A percentile compares a stretch with the other conserved stretches of the same genome.
Evolutionary conservation across 2,797 vertebrate genomes (phyloP).

Genomic region (Myiotriccus ornatus): DNA sequence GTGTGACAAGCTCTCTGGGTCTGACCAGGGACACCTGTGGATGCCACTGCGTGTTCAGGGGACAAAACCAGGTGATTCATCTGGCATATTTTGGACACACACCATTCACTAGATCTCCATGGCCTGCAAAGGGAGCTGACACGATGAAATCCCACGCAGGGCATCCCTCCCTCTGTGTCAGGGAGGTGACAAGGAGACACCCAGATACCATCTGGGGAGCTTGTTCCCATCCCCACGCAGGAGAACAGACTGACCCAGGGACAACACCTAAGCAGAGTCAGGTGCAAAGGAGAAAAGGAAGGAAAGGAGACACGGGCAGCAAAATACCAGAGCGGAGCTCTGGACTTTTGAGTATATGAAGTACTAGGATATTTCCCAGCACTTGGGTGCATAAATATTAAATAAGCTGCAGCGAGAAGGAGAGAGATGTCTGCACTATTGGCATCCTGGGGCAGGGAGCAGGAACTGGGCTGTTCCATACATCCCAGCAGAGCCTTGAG

Average conservation of each 20-base stretch:
- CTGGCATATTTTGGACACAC: background rate
- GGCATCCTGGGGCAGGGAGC: background rate
- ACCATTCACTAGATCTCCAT: background rate
- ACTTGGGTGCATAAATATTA: background rate
- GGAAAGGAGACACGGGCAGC: background rate
- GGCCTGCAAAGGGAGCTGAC: background rate
- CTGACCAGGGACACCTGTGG: background rate
- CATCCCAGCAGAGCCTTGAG: background rate
- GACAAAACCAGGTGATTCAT: background rate
- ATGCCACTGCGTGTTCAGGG: background rate
- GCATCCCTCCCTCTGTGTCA: background rate
- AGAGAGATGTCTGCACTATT: background rate
- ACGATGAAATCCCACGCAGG: background rate
- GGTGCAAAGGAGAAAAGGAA: background rate
- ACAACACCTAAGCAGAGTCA: background rate
- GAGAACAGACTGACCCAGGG: background rate
- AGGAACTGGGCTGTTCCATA: fast-evolving
- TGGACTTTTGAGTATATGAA: background rate
- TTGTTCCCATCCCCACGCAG: background rate
- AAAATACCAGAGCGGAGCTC: background rate
- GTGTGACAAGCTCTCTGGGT: background rate
- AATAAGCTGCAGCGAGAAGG: background rate
- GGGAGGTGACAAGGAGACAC: background rate
- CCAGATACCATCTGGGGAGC: background rate
- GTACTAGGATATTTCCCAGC: background rate